A percentile compares a stretch with the other conserved stretches of the same genome.
Evolutionary conservation across 2,888 invertebrate species (phyloP).

Genomic region (Operophtera brumata): DNA sequence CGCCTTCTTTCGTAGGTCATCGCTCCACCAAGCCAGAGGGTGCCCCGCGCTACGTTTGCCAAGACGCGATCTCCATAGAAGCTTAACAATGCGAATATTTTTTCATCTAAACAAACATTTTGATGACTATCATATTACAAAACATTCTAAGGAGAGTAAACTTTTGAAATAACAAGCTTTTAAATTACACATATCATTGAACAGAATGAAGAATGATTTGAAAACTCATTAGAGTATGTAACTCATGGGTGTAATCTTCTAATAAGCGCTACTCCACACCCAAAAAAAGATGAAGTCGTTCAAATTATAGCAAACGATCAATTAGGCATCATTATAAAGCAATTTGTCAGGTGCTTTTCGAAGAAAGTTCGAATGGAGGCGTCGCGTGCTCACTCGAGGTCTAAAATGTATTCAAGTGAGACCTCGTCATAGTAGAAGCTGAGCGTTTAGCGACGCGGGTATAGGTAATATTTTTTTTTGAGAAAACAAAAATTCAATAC

Average conservation of each 20-base stretch:
- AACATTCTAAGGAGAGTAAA: not conserved
- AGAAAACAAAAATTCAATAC: too few species aligned
- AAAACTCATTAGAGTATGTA: constrained; percentile 19
- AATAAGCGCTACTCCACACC: constrained; percentile 18
- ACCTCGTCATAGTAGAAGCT: constrained; percentile 1
- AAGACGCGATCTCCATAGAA: too few species aligned
- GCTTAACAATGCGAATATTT: not conserved
- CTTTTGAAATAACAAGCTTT: not conserved
- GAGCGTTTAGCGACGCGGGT: constrained; percentile 1
- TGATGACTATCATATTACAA: constrained; percentile 3
- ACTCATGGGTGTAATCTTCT: constrained; percentile 16
- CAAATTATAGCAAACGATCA: constrained; percentile 51
- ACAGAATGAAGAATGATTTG: constrained; percentile 14
- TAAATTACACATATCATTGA: constrained; percentile 16
- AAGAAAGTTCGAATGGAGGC: constrained; percentile 49
- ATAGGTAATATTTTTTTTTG: not conserved
- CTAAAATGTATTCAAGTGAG: constrained; percentile 41
- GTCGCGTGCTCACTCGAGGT: constrained; percentile 51
- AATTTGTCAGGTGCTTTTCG: constrained; percentile 57
- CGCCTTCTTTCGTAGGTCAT: too few species aligned
- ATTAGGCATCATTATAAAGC: constrained; percentile 66
- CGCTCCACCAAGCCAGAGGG: too few species aligned
- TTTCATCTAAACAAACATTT: not conserved
- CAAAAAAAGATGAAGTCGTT: constrained; percentile 34
- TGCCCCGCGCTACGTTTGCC: too few species aligned